A percentile compares a stretch with the other conserved stretches of the same genome.
Conservation (phyloP, 2,888 invertebrate genomes). For the Bombyx huttoni region DNA sequence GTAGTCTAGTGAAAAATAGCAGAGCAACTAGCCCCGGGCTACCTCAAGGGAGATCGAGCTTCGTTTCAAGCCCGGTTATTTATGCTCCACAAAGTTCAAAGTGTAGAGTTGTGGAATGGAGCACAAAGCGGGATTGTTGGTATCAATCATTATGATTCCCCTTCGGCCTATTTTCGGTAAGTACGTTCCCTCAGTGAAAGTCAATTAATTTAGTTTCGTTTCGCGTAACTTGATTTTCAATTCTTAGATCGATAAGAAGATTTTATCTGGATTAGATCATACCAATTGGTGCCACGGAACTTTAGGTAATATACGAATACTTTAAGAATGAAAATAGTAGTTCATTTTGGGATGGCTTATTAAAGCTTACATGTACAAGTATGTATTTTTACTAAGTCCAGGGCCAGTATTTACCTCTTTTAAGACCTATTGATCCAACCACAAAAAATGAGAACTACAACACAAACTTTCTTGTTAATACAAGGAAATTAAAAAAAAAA, state of each 20-base stretch:
- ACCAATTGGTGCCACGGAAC: not conserved
- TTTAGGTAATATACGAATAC: not conserved
- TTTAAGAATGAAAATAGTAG: not conserved
- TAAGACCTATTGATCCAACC: no score
- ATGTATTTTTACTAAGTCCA: no score
- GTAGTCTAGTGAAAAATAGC: slow-evolving; percentile 5
- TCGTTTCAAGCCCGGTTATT: slow-evolving; percentile 5
- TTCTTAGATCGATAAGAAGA: not conserved
- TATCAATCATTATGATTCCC: slow-evolving; percentile 7
- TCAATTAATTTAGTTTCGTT: slow-evolving; percentile 6
- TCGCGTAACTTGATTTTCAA: slow-evolving; percentile 3
- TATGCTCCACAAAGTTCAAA: slow-evolving; percentile 7
- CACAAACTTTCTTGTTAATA: no score
- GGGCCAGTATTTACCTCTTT: no score
- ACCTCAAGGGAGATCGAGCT: slow-evolving; percentile 3
- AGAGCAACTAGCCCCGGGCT: slow-evolving; percentile 4
- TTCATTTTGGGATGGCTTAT: not conserved
- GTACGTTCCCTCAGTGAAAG: slow-evolving; percentile 3
- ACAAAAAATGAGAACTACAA: no score
- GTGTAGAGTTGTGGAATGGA: slow-evolving; percentile 4
- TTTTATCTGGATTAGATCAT: not conserved
- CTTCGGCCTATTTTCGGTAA: slow-evolving; percentile 4
- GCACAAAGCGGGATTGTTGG: slow-evolving; percentile 5
- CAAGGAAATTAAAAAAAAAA: no score
- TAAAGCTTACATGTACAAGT: no score